Evolutionary conservation across 2,888 invertebrate genomes (phyloP).

Genomic region (Heteropelma amictum): DNA sequence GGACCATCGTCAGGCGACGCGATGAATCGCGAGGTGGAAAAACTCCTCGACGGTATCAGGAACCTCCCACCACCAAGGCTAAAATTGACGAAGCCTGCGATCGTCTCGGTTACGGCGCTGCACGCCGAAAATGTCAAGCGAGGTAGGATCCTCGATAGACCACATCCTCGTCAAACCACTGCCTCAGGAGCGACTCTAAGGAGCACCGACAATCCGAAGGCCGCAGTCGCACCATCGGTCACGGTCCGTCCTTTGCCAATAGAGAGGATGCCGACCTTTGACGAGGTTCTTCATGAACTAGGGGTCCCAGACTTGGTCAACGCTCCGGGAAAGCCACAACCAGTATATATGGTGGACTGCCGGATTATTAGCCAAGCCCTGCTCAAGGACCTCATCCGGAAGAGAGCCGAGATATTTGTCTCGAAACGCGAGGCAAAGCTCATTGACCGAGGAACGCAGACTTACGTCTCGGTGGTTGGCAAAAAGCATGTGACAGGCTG

Average conservation of each 20-base stretch:
- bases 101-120: no score
- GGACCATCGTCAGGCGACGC: no score
- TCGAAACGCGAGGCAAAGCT: conserved; percentile 11
- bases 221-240: conserved; percentile 32
- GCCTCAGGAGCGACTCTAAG: no score
- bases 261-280: conserved; percentile 15
- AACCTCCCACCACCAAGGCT: no score
- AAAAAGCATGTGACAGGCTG: conserved; percentile 21
- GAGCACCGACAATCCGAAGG: no score
- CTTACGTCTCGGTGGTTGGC: conserved; percentile 13
- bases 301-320: neutral
- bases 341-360: conserved; percentile 17
- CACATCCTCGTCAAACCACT: no score
- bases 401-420: conserved; percentile 22
- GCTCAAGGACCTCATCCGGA: conserved; percentile 10
- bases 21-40: no score
- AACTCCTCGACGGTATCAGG: no score
- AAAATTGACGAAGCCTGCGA: no score
- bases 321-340: neutral
- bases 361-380: conserved; percentile 11
- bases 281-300: conserved; percentile 14
- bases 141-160: no score
- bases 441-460: conserved; percentile 22
- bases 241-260: conserved; percentile 22
- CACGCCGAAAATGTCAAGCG: no score